Conservation (phyloP, 2,113 vertebrate species). For the Ibidorhyncha struthersii region DNA sequence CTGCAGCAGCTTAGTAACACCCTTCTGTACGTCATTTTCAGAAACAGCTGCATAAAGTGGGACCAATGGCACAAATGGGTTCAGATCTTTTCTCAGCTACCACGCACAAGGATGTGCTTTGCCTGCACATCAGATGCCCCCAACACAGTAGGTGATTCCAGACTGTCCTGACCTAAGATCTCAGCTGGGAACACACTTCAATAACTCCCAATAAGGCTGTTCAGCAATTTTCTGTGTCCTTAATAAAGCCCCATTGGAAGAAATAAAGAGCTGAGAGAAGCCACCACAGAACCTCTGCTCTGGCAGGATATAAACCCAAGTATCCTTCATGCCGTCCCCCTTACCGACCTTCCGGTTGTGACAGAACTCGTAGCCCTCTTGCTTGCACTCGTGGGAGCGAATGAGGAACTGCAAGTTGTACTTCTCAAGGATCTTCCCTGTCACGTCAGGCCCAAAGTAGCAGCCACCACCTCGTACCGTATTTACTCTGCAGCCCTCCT, state of each 20-base stretch:
- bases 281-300: neutral
- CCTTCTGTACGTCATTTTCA: neutral
- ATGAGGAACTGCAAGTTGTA: conserved; percentile 87
- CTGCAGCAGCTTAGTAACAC: neutral
- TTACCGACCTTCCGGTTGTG: conserved; percentile 81
- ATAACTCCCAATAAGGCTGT: neutral
- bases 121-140: neutral
- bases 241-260: neutral
- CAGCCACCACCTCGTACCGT: conserved; percentile 86
- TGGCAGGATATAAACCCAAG: neutral
- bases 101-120: fast-evolving
- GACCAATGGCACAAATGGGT: neutral
- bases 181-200: neutral
- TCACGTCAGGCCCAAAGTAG: conserved; percentile 92
- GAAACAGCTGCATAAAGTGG: neutral
- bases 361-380: conserved; percentile 92
- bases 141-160: neutral
- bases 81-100: neutral
- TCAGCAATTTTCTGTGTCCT: neutral
- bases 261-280: neutral
- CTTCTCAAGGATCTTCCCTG: conserved; percentile 77
- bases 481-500: conserved; percentile 87
- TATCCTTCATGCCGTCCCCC: fast-evolving
- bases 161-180: neutral
- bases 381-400: conserved; percentile 93